phyloP scores from a whole-genome alignment of 2,888 invertebrate genomes.

The Drosophila neonasuta region DNA sequence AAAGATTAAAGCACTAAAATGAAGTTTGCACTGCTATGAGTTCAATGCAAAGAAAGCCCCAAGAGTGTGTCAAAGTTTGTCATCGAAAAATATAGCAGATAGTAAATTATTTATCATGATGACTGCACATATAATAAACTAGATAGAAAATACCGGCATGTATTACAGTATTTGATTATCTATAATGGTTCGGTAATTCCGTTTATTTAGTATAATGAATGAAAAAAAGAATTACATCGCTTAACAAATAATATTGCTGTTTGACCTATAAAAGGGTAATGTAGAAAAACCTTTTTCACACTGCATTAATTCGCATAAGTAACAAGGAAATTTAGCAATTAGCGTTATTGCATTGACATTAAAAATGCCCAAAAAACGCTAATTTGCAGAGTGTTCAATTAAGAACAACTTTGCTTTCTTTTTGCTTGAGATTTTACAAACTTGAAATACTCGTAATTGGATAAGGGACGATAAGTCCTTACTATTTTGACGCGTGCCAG shows the following conservation, averaged over 20 bases:
- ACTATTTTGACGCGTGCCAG: constrained; percentile 28
- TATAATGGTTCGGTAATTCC: constrained; percentile 7
- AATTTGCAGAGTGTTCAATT: constrained; percentile 25
- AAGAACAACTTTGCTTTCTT: constrained; percentile 7
- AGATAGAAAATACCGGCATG: neutral
- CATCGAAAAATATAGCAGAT: constrained; percentile 1
- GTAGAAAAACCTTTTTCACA: neutral
- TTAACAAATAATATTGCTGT: neutral
- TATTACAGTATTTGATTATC: constrained; percentile 5
- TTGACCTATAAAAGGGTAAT: neutral
- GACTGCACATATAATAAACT: neutral
- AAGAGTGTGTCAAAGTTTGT: neutral
- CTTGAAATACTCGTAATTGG: neutral
- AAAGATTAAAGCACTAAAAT: constrained; percentile 5
- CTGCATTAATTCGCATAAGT: constrained; percentile 20
- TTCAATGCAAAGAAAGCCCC: neutral
- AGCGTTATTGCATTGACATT: constrained; percentile 46
- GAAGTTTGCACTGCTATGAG: neutral
- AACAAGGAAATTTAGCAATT: constrained; percentile 46
- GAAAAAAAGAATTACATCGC: neutral
- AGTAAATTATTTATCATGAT: constrained; percentile 2
- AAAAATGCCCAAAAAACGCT: constrained; percentile 13
- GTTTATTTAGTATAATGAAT: neutral
- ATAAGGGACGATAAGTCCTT: constrained; percentile 15
- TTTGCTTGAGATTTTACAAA: neutral